Conservation (phyloP, 1,140 invertebrate species). For the Scaptomyza montana region DNA sequence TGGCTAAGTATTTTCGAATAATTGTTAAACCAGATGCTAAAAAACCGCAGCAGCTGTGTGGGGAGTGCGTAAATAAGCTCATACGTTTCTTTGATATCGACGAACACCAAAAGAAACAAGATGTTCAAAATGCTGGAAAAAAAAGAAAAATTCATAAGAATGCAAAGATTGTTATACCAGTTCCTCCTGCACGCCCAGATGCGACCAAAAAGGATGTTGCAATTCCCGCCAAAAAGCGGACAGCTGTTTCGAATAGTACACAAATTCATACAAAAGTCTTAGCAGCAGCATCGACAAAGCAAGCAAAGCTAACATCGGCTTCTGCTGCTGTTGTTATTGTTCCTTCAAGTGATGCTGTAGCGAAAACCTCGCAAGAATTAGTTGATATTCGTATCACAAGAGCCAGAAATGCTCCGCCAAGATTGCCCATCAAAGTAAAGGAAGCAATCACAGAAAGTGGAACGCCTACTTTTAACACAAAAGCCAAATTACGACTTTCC, state of each 20-base stretch:
- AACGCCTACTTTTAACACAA: not conserved
- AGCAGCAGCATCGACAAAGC: not conserved
- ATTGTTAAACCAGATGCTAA: constrained; percentile 35
- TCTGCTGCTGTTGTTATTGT: not conserved
- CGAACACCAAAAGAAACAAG: constrained; percentile 54
- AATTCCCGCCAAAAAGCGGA: not conserved
- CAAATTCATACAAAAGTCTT: not conserved
- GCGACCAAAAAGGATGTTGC: not conserved
- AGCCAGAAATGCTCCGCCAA: not conserved
- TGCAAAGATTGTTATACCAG: not conserved
- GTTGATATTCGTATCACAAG: constrained; percentile 10
- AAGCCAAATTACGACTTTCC: not conserved
- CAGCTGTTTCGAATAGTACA: not conserved
- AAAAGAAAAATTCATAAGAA: not conserved
- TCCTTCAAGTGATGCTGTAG: not conserved
- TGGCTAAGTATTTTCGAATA: constrained; percentile 59
- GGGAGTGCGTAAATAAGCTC: constrained; percentile 60
- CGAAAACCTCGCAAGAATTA: not conserved
- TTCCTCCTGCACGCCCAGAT: not conserved
- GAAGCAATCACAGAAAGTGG: not conserved
- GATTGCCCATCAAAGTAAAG: constrained; percentile 1
- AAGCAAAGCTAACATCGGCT: too few relatives aligned
- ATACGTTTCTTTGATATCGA: constrained; percentile 71
- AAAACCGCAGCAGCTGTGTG: constrained; percentile 53
- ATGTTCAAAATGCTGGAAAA: constrained; percentile 22